Conservation (phyloP, 2,113 vertebrate species). For the Lasiurus borealis region DNA sequence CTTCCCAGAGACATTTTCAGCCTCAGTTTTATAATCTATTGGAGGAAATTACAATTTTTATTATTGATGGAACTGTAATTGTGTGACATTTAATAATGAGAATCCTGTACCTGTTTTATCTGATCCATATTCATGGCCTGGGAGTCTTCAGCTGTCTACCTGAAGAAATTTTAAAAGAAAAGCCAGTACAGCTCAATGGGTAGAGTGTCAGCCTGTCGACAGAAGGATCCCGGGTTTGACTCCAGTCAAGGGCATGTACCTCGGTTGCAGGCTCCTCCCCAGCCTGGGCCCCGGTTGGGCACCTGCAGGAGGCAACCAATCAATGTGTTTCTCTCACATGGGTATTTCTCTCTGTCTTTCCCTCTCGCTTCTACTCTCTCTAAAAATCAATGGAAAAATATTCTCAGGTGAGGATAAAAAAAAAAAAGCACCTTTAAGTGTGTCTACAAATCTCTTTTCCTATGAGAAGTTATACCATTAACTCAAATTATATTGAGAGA, state of each 20-base stretch:
- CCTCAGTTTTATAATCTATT: background rate
- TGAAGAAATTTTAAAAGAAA: conserved; percentile 25
- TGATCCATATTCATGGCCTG: background rate
- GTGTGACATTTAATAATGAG: conserved; percentile 45
- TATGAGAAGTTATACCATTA: background rate
- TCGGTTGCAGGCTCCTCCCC: too few relatives aligned
- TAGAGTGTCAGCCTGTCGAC: too few relatives aligned
- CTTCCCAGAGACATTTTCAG: background rate
- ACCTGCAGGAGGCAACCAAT: too few relatives aligned
- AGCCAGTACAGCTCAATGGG: background rate
- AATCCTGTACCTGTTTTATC: background rate
- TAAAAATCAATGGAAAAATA: too few relatives aligned
- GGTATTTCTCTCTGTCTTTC: too few relatives aligned
- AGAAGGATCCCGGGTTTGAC: too few relatives aligned
- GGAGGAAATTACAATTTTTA: background rate
- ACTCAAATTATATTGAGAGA: background rate
- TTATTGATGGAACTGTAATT: background rate
- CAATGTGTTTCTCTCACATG: too few relatives aligned
- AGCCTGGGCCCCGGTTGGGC: too few relatives aligned
- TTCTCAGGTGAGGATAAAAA: too few relatives aligned
- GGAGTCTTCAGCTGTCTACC: background rate
- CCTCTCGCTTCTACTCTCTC: too few relatives aligned
- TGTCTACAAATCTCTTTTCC: background rate
- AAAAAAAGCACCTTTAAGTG: background rate
- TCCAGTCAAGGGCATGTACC: too few relatives aligned